Evolutionary conservation across 2,888 invertebrate genomes (phyloP), one percentile per base, ranked within the genome.

Genomic region (Rotaria magnacalcarata): DNA sequence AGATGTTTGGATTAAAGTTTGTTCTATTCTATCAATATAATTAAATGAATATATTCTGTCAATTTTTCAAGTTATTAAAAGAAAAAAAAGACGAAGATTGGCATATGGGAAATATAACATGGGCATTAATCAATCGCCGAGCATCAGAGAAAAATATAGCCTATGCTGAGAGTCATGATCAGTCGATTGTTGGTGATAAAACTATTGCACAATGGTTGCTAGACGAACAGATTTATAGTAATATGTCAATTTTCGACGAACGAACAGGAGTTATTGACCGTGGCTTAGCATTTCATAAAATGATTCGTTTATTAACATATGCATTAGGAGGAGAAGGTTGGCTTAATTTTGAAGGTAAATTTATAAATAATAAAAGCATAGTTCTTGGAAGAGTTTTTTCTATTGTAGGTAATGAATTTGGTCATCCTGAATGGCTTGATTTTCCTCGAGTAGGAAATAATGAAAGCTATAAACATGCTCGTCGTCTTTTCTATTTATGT

Each of bases 391-490:
- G 27, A n/a, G 14, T 14, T n/a, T 67, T 67, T 67, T 67, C 50
- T 11, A 11, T 2, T 67, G 10, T 14, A 95, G 95, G 95, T 84
- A 99, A 99, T 91, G 99, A 99, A 91, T 99, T 99, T 92, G 99
- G 99, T 0, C 99, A 99, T 92, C 99, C 99, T 0, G 99, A 99
- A 91, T 99, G 99, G 99, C 92, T 99, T 88, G 99, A 99, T 92
- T 99, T 99, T 92, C 99, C 99, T 0, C 93, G 99, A 56, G 93
- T 93, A 0, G 99, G 99, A 56, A 99, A 99, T 92, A 94, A 95
- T 90, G 95, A 95, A 87, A 97, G 97, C 84, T 99, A 95, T 92
- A 97, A 99, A 91, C 99, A 99, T 92, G 96, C 96, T 50, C 93
- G 99, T n/a, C 93, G 99, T 16, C 97, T 99, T 92, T 99, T 95